phyloP scores from a whole-genome alignment of 1,140 invertebrate genomes.

The Atta colombica region DNA sequence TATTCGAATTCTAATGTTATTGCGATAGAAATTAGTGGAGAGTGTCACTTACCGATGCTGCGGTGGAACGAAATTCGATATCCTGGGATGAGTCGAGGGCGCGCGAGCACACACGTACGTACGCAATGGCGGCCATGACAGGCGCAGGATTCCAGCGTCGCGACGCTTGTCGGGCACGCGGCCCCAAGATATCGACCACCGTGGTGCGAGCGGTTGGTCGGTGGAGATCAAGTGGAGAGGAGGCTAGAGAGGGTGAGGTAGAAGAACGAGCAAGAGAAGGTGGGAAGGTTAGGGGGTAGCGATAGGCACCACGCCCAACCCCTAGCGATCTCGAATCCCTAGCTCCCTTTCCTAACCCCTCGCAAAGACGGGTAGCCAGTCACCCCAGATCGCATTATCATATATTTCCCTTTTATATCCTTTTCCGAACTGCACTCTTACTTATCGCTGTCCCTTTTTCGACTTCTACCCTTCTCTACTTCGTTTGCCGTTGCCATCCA shows the following conservation, averaged over 20 bases:
- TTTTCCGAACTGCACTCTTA: conserved; percentile 74
- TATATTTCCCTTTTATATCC: conserved; percentile 84
- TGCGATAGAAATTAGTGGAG: conserved; percentile 36
- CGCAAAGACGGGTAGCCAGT: conserved; percentile 69
- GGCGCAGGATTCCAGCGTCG: conserved; percentile 83
- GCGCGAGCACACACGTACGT: conserved; percentile 63
- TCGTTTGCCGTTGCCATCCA: background rate
- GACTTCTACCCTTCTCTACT: conserved; percentile 13
- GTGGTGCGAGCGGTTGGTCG: conserved; percentile 52
- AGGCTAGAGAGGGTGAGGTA: conserved; percentile 56
- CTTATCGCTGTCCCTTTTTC: conserved; percentile 61
- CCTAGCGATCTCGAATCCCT: conserved; percentile 79
- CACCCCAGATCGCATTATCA: conserved; percentile 83
- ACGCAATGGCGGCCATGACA: conserved; percentile 79
- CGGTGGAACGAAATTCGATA: conserved; percentile 14
- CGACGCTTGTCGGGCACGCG: conserved; percentile 83
- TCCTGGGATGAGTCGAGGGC: conserved; percentile 38
- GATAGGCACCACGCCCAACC: conserved; percentile 85
- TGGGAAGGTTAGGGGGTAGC: conserved; percentile 60
- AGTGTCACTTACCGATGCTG: conserved; percentile 58
- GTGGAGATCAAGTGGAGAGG: conserved; percentile 9
- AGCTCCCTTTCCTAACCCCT: conserved; percentile 66
- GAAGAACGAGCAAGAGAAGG: conserved; percentile 68
- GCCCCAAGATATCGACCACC: conserved; percentile 85
- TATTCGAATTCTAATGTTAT: background rate